Evolutionary conservation across 2,888 invertebrate genomes (phyloP).

Genomic region (Melanargia galathea): DNA sequence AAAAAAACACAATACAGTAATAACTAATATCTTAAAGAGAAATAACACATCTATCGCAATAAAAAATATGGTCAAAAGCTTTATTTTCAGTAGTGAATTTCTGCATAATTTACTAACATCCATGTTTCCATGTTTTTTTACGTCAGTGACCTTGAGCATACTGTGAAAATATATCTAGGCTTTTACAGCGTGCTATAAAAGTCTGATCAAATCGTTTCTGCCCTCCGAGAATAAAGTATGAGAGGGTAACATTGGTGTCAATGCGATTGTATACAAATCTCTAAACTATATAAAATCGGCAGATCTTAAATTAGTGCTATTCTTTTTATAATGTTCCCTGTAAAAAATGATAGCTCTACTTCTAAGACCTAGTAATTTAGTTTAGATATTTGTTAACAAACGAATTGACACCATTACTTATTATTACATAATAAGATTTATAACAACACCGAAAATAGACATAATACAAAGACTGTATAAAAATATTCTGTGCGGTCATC

Average conservation of each 20-base stretch:
- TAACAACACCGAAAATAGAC: no score
- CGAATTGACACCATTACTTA: no score
- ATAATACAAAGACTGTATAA: no score
- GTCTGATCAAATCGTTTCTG: neutral
- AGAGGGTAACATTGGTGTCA: neutral
- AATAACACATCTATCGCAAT: neutral
- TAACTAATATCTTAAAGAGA: neutral
- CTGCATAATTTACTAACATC: neutral
- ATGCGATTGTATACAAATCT: no score
- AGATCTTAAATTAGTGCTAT: no score
- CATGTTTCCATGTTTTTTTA: neutral
- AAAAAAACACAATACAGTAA: neutral
- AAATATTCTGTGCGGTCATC: no score
- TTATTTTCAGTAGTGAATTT: neutral
- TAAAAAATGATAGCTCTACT: no score
- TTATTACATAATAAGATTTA: no score
- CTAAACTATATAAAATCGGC: no score
- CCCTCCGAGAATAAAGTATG: slow-evolving; percentile 3
- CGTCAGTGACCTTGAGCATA: neutral
- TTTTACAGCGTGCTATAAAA: neutral
- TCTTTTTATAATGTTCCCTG: no score
- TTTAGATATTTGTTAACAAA: no score
- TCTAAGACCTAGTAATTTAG: no score
- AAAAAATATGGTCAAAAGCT: neutral
- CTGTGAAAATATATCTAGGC: neutral